Percentiles rank a stretch among this genome's conserved stretches.
Evolutionary conservation across 2,797 vertebrate genomes (phyloP).

Genomic region (Oryzias sinensis): DNA sequence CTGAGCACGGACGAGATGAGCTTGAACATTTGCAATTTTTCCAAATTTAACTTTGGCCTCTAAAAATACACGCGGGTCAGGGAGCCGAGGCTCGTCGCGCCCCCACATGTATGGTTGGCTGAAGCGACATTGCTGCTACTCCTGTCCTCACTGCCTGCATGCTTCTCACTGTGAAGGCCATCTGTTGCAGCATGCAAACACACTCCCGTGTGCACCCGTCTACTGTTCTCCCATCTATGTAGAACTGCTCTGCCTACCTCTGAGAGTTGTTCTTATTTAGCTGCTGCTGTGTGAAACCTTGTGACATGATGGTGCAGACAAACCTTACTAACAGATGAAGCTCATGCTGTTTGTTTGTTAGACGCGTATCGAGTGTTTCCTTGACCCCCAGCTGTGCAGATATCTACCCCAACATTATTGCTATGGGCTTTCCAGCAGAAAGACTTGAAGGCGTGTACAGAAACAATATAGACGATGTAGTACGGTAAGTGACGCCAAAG

Average conservation of each 20-base stretch:
- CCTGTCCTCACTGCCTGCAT: constrained; percentile 47
- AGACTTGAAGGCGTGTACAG: constrained; percentile 98
- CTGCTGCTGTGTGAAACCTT: constrained; percentile 11
- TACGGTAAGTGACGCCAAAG: constrained; percentile 84
- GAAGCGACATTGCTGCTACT: constrained; percentile 43
- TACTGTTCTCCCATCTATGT: constrained; percentile 25
- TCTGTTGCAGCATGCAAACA: constrained; percentile 54
- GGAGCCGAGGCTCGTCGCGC: constrained; percentile 56
- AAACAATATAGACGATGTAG: constrained; percentile 99
- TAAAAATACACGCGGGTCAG: constrained; percentile 74
- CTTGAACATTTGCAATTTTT: constrained; percentile 60
- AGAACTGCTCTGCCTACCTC: constrained; percentile 45
- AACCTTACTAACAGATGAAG: background rate
- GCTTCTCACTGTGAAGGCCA: constrained; percentile 64
- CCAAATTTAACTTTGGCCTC: constrained; percentile 70
- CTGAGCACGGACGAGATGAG: constrained; percentile 55
- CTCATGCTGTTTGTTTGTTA: background rate
- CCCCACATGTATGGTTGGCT: constrained; percentile 64
- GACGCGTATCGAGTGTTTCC: constrained; percentile 29
- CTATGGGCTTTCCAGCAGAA: constrained; percentile 98
- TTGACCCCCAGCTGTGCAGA: constrained; percentile 79
- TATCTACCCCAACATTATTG: constrained; percentile 99
- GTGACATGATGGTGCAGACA: background rate
- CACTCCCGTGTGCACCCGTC: constrained; percentile 15
- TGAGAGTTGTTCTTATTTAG: constrained; percentile 11